Percentiles rank a stretch among this genome's conserved stretches.
phyloP scores from a whole-genome alignment of 2,797 vertebrate genomes.

The Hemibagrus guttatus region DNA sequence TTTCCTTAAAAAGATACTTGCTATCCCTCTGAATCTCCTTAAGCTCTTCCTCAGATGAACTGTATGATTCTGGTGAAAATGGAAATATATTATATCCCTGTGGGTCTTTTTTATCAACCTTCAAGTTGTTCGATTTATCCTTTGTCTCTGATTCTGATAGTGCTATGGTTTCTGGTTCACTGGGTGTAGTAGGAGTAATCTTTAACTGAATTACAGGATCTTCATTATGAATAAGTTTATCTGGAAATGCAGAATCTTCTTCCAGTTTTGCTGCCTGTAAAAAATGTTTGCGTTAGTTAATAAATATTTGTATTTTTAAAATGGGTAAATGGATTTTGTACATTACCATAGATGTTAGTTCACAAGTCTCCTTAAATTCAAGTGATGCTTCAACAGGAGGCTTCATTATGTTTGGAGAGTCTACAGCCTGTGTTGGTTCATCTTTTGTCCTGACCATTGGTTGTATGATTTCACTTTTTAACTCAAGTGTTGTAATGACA shows the following conservation, averaged over 20 bases:
- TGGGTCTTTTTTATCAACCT: conserved; percentile 65
- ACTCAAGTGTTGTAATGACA: background rate
- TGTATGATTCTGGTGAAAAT: conserved; percentile 70
- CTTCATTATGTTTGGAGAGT: background rate
- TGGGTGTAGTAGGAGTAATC: conserved; percentile 71
- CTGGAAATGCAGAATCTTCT: conserved; percentile 5
- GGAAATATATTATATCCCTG: conserved; percentile 75
- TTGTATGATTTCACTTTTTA: conserved; percentile 12
- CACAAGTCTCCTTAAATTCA: background rate
- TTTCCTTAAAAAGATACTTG: conserved; percentile 65
- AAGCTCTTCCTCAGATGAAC: conserved; percentile 76
- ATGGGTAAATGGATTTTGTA: background rate
- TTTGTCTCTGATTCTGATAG: conserved; percentile 81
- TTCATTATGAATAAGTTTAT: conserved; percentile 67
- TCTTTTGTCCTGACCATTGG: background rate
- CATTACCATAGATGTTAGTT: conserved; percentile 2
- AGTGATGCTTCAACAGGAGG: background rate
- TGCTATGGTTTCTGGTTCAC: conserved; percentile 71
- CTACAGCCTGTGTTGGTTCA: background rate
- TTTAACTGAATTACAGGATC: conserved; percentile 68
- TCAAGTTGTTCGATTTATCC: conserved; percentile 75
- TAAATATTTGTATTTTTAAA: background rate
- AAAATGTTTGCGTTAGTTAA: background rate
- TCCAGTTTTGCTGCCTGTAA: conserved; percentile 30
- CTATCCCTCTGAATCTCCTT: conserved; percentile 66